These are phyloP conservation scores for Corythornis cristatus DNA, from an alignment of 2,113 vertebrate genomes.

Conservation along the genomic window DNA sequence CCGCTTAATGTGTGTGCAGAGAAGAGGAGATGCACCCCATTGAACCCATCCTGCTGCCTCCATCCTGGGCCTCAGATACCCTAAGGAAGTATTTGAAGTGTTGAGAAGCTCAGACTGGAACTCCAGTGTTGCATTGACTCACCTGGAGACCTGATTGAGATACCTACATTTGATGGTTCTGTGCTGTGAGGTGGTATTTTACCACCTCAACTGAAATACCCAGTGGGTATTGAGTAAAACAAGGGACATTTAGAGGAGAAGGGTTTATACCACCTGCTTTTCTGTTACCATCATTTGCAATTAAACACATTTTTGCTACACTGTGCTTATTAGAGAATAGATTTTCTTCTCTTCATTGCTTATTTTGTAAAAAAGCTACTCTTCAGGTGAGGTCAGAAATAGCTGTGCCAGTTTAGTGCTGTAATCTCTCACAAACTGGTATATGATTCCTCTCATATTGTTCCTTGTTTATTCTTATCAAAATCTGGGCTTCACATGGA, in stretches of 20 bases:
- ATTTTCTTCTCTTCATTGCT: background rate
- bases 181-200: background rate
- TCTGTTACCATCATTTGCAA: background rate
- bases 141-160: background rate
- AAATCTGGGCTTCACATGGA: too few relatives aligned
- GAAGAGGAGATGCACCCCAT: background rate
- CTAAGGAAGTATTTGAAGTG: background rate
- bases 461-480: background rate
- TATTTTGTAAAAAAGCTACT: background rate
- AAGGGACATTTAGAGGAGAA: background rate
- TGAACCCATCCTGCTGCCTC: background rate
- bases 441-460: background rate
- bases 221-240: background rate
- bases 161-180: background rate
- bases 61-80: background rate
- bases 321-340: background rate
- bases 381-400: background rate
- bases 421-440: background rate
- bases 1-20: background rate
- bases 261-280: background rate
- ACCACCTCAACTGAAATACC: background rate
- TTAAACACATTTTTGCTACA: background rate
- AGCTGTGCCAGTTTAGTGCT: background rate
- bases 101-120: background rate
- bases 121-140: background rate